Evolutionary conservation across 2,888 invertebrate genomes (phyloP), one percentile per base, ranked within the genome.

Genomic region (Cheilosia pagana): DNA sequence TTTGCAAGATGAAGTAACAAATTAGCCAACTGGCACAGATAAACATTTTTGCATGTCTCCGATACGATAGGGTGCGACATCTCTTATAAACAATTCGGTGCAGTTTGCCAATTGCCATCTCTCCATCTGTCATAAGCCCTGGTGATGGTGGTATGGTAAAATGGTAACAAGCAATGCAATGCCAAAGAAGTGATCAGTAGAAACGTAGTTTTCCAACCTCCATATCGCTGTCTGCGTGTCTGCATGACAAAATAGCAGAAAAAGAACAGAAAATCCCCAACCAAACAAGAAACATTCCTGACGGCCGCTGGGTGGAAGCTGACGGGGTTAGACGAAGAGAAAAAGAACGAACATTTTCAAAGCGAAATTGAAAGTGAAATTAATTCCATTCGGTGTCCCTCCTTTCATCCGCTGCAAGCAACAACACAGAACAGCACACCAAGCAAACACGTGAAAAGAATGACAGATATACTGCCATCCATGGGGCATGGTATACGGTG

Each of bases 311-410:
- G 21, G 14, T 14, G 23, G 21, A 14, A n/a, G n/a, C n/a, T n/a
- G n/a, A n/a, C n/a, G n/a, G n/a, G n/a, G n/a, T n/a, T n/a, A n/a
- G n/a, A n/a, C n/a, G 50, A 12, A 23, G 21, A 68, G 77, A 41
- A 55, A 57, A 41, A 67, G 41, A 57, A 83, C 50, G 23, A 59
- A 57, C 45, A 55, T 60, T 53, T 71, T 70, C 67, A 71, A 71
- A 81, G 71, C 55, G 67, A 85, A 85, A 85, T 79, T 76, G 85
- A 85, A 85, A 85, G 85, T 85, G 75, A 79, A 85, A 81, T 81
- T 70, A 85, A 76, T 70, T 65, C 59, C 53, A 76, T 67, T 71
- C 65, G 31, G 25, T 59, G 43, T 76, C 60, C 25, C n/a, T 52
- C 67, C 39, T n/a, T 52, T 62, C 43, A 19, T 53, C 28, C 12